Base-by-base conservation (phyloP, 2,113 vertebrate species). In the Orientallactaga bullata region DNA sequence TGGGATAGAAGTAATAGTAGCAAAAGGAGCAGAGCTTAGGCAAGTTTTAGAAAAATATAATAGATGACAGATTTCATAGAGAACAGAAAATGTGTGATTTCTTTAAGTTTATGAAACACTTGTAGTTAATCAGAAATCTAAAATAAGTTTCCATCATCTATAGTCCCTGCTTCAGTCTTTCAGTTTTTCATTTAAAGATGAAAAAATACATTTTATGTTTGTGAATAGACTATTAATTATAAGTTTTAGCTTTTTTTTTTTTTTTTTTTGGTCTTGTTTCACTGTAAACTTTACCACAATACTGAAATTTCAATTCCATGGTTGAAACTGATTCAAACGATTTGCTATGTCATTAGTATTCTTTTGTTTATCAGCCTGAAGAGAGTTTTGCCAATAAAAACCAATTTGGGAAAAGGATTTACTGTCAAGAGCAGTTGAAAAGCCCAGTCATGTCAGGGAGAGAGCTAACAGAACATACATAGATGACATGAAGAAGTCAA, bases 301-400 rank as follows among this genome's bases (percentile, higher is more conserved):
- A 10, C 51, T 66, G 20, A 77, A 4, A 69, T 83, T 23, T 87
- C 47, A 30, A 35, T 3, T 60, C 42, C 18, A 7, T 28, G 6
- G 24, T 21, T 10, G 30, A 80, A 66, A 61, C 24, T 24, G 3
- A 12, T 63, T 65, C n/a, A 81, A 39, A 60, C 23, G 30, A 71
- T 17, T 26, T 15, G 12, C 55, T 55, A 13, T 55, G 7, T 55
- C 55, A 55, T 55, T 55, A 0, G 8, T 12, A 47, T 73, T 3
- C 30, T 89, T 89, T 6, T 77, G 5, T 24, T 20, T 72, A 72
- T 3, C 20, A n/a, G 2, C 47, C 13, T 87, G 24, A 88, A 82
- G 3, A 79, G 21, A 15, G 2, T 39, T 88, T 95, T 89, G 10
- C 6, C 7, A 89, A 47, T 72, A 21, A 87, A 96, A 96, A 85